Conservation (phyloP, 2,113 vertebrate genomes). For the Phaetusa simplex region DNA sequence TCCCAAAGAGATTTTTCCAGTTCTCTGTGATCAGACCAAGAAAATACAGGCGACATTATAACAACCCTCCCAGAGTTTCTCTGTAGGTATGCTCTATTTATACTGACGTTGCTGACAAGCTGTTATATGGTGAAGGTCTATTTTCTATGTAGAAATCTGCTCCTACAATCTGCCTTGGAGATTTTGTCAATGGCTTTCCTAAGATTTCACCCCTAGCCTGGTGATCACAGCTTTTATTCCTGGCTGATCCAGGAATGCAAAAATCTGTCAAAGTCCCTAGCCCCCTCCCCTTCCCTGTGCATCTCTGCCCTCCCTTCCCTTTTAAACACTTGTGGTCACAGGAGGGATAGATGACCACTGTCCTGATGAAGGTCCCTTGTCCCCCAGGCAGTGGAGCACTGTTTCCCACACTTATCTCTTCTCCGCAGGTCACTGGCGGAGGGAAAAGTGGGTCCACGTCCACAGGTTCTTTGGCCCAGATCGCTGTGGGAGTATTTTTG, state of each 20-base stretch:
- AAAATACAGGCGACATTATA: neutral
- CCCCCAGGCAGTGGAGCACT: neutral
- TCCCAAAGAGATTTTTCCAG: neutral
- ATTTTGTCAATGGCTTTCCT: neutral
- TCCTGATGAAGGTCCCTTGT: neutral
- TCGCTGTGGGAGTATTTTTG: neutral
- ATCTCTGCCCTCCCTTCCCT: neutral
- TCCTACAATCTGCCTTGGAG: neutral
- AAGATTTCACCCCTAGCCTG: neutral
- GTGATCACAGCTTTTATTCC: neutral
- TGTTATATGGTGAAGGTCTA: neutral
- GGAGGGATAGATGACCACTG: neutral
- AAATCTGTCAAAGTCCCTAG: rapidly evolving
- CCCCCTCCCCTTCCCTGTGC: neutral
- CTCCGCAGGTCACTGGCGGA: neutral
- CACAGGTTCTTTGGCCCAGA: neutral
- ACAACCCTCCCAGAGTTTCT: neutral
- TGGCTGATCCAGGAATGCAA: neutral
- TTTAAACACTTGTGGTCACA: neutral
- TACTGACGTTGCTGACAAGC: neutral
- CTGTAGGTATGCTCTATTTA: rapidly evolving
- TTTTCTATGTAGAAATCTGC: neutral
- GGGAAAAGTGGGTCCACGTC: neutral
- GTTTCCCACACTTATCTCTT: neutral
- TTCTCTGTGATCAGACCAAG: neutral